Base-by-base conservation (phyloP, 1,140 invertebrate genomes). In the Ylistrum balloti region DNA sequence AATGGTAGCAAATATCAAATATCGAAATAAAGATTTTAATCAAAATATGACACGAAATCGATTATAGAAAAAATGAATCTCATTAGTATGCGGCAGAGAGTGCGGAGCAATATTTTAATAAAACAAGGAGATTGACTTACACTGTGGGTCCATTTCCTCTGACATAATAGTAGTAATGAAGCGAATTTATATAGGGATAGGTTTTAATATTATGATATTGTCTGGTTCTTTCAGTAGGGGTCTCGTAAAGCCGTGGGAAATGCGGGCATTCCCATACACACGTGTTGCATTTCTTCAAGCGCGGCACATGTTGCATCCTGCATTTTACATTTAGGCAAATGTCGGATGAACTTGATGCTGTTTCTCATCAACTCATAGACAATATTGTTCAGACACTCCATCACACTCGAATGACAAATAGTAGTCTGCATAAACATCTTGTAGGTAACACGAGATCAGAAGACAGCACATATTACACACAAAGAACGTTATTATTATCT, bases 221-320 rank as follows among this genome's bases (percentile, higher is more conserved):
- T 28, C 56, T 74, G 41, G 17, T 13, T 45, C 41, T 11, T 11
- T n/a, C 17, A 9, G n/a, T 28, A 5, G n/a, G 56, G 56, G 56
- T 74, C 56, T 74, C n/a, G 1, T 28, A 74, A 74, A 74, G 56
- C 28, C 56, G 56, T 74, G 56, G 56, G 56, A 74, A 74, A n/a
- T 28, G n/a, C 22, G 28, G 56, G 28, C 56, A 74, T 74, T 56
- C 45, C 45, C 45, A 56, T 56, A 56, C 45, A 3, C 45, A 56
- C 7, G 45, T 56, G 45, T 22, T 56, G 17, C 15, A 7, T 56
- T 56, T 56, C 56, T 28, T 74, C 22, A 9, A 22, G n/a, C 0
- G 56, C 56, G 11, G 22, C 56, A 74, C 28, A 74, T 74, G 56
- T 11, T 28, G 56, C 22, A 28, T 22, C 56, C 56, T 28, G 9